Percentiles rank a stretch among this genome's conserved stretches.
Evolutionary conservation across 2,113 vertebrate genomes (phyloP).

Genomic region (Cygnus buccinator): DNA sequence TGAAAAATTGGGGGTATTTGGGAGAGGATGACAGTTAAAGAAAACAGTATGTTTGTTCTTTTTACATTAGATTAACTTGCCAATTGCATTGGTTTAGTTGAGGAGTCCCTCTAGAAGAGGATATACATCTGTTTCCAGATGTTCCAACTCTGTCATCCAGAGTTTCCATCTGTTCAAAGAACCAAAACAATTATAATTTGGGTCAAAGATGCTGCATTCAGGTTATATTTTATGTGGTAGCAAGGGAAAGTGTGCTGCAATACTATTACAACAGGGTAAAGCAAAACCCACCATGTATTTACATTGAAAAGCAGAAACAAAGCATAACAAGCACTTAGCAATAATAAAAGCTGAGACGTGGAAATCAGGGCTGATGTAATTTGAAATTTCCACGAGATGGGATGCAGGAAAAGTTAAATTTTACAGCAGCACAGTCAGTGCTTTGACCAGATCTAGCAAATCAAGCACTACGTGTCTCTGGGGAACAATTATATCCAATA

Average conservation of each 20-base stretch:
- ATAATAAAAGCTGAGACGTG: background rate
- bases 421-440: background rate
- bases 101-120: background rate
- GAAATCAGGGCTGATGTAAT: background rate
- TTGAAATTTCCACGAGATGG: background rate
- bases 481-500: background rate
- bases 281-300: background rate
- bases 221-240: background rate
- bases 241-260: background rate
- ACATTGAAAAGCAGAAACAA: background rate
- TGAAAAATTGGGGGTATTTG: background rate
- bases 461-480: background rate
- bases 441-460: background rate
- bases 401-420: background rate
- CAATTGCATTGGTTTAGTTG: background rate
- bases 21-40: background rate
- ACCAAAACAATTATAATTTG: conserved; percentile 12
- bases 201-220: background rate
- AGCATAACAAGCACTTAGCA: background rate
- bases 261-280: background rate
- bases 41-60: background rate
- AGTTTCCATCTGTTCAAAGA: conserved; percentile 18
- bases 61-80: background rate
- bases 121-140: background rate
- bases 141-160: background rate